Percentiles rank a stretch among this genome's conserved stretches.
phyloP scores from a whole-genome alignment of 2,113 vertebrate genomes.

The Neomonachus schauinslandi region DNA sequence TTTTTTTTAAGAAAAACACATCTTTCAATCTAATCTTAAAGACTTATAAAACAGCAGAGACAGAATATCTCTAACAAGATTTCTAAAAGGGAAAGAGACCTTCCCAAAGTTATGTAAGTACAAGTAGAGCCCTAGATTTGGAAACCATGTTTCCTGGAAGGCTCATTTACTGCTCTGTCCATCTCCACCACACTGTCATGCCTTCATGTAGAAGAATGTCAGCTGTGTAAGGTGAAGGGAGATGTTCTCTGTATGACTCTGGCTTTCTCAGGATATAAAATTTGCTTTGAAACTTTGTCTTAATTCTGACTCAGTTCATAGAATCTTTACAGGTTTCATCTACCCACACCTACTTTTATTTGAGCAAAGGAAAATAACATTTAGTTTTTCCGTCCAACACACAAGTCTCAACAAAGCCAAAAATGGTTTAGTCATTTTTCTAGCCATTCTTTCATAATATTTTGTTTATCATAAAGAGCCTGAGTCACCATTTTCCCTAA shows the following conservation, averaged over 20 bases:
- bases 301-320: slow-evolving; percentile 57
- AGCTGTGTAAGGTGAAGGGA: background rate
- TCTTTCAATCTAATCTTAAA: background rate
- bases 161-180: background rate
- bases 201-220: background rate
- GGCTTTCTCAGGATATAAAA: background rate
- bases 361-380: background rate
- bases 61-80: background rate
- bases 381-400: background rate
- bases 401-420: slow-evolving; percentile 52
- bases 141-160: background rate
- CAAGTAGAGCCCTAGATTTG: background rate
- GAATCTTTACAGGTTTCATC: slow-evolving; percentile 49
- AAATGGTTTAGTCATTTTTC: background rate
- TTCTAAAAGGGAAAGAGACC: background rate
- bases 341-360: slow-evolving; percentile 1
- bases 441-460: background rate
- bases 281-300: slow-evolving; percentile 32
- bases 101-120: background rate
- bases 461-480: slow-evolving; percentile 11
- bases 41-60: background rate
- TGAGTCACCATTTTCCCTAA: slow-evolving; percentile 51
- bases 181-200: too few species aligned
- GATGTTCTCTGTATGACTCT: background rate
- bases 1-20: background rate